These are phyloP conservation scores for Ornithorhynchus anatinus DNA, from an alignment of 2,113 vertebrate genomes.

Conservation along the genomic window DNA sequence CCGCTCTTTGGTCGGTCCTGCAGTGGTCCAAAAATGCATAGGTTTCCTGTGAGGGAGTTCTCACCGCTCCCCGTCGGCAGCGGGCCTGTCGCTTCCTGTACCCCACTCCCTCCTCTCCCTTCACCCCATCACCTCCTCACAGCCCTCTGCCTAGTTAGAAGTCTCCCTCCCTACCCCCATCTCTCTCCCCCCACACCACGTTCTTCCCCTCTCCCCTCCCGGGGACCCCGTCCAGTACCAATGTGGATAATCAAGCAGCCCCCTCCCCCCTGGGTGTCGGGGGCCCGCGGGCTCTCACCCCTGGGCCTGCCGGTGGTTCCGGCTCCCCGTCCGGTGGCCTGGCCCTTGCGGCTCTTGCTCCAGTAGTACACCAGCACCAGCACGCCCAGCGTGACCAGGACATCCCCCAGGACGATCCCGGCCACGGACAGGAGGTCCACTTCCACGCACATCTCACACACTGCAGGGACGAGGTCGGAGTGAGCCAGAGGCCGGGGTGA, in stretches of 20 bases:
- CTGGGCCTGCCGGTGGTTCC: slow-evolving; percentile 30
- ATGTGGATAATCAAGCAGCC: background rate
- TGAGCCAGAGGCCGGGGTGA: background rate
- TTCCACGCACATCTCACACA: slow-evolving; percentile 70
- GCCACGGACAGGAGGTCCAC: slow-evolving; percentile 20
- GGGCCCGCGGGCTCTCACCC: slow-evolving; percentile 45
- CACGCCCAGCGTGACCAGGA: slow-evolving; percentile 70
- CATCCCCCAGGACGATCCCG: slow-evolving; percentile 48
- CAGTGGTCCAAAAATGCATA: background rate
- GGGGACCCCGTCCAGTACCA: background rate
- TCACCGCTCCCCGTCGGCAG: background rate
- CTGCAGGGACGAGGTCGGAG: slow-evolving; percentile 36
- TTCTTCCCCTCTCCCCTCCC: background rate
- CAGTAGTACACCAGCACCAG: slow-evolving; percentile 71
- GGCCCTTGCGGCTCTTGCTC: slow-evolving; percentile 57
- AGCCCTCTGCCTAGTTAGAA: background rate
- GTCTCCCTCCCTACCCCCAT: background rate
- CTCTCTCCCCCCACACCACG: background rate
- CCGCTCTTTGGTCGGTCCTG: slow-evolving; percentile 69
- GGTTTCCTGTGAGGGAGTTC: background rate
- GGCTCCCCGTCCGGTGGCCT: background rate
- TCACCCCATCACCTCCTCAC: background rate
- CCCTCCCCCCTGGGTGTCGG: background rate
- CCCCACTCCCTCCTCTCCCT: background rate
- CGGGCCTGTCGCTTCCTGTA: too few relatives aligned